These are phyloP conservation scores for Hyles lineata DNA, from an alignment of 2,888 invertebrate genomes.

Conservation along the genomic window DNA sequence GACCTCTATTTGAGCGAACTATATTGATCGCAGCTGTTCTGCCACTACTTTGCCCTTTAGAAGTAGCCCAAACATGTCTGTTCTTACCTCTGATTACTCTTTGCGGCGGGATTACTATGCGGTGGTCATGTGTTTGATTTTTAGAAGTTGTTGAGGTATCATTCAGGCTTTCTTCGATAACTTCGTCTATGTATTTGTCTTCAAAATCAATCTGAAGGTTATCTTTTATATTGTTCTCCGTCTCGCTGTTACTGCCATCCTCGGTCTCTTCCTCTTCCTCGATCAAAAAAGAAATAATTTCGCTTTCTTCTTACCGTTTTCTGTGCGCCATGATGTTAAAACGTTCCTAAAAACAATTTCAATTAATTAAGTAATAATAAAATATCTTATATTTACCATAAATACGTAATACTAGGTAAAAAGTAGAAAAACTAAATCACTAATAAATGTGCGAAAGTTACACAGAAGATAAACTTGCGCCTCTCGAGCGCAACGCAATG, in stretches of 20 bases:
- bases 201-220: slow-evolving; percentile 41
- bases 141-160: slow-evolving; percentile 32
- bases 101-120: slow-evolving; percentile 40
- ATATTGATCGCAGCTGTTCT: slow-evolving; percentile 39
- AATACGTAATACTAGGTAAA: slow-evolving; percentile 32
- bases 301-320: slow-evolving; percentile 33
- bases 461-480: slow-evolving; percentile 36
- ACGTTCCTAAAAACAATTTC: slow-evolving; percentile 31
- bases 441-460: slow-evolving; percentile 33
- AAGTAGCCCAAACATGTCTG: slow-evolving; percentile 37
- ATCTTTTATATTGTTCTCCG: slow-evolving; percentile 41
- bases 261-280: slow-evolving; percentile 37
- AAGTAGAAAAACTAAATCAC: slow-evolving; percentile 32
- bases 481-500: slow-evolving; percentile 31
- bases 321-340: slow-evolving; percentile 32
- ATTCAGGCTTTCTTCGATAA: slow-evolving; percentile 28
- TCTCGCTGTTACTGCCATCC: slow-evolving; percentile 42
- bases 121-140: slow-evolving; percentile 34
- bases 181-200: slow-evolving; percentile 40
- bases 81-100: slow-evolving; percentile 40
- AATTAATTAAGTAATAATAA: slow-evolving; percentile 31
- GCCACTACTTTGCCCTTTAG: slow-evolving; percentile 36
- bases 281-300: slow-evolving; percentile 38
- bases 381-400: slow-evolving; percentile 31
- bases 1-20: slow-evolving; percentile 37